Base-by-base conservation (phyloP, 2,113 vertebrate genomes). In the Ciconia maguari region DNA sequence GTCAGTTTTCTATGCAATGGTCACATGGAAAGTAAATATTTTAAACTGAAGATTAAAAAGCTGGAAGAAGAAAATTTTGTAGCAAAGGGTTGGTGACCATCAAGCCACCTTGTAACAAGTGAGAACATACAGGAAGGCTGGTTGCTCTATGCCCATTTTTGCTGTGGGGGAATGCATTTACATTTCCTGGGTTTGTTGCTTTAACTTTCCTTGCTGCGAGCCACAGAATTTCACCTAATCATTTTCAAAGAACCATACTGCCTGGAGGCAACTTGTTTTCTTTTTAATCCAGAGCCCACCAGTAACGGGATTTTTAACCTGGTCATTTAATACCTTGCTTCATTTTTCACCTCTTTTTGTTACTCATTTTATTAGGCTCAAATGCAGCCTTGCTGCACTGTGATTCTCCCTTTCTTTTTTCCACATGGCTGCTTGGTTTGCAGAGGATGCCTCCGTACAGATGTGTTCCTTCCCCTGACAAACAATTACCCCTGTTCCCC, bases 401-500 rank as follows among this genome's bases (percentile, higher is more conserved):
- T 61, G 90, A 91, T 91, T 96, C 88, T 86, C 76, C 70, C 57
- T 94, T 85, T 89, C 89, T 89, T 97, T 95, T 96, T 98, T 98
- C 96, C 97, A 97, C 97, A 87, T 95, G 97, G 96, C 95, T 98
- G 97, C 97, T 96, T 97, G 96, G 94, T 96, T 97, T 97, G 90
- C 95, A 96, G 97, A 96, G 93, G 96, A 97, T 95, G 94, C 94
- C 75, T 97, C 74, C 93, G 97, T 98, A 97, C 97, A 98, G 97
- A 98, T 97, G 96, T 97, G 96, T 94, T 97, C 92, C 95, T 94
- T 98, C 94, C 96, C 95, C 93, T 97, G 98, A 97, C 97, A 98
- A 98, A 98, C 98, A 98, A 98, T 98, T 98, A 98, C 97, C 97
- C 97, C 97, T 98, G 95, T 93, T 98, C 75, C 84, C 94, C 97